These are phyloP conservation scores for Pontoporia blainvillei DNA, from an alignment of 2,113 vertebrate species.

Conservation along the genomic window DNA sequence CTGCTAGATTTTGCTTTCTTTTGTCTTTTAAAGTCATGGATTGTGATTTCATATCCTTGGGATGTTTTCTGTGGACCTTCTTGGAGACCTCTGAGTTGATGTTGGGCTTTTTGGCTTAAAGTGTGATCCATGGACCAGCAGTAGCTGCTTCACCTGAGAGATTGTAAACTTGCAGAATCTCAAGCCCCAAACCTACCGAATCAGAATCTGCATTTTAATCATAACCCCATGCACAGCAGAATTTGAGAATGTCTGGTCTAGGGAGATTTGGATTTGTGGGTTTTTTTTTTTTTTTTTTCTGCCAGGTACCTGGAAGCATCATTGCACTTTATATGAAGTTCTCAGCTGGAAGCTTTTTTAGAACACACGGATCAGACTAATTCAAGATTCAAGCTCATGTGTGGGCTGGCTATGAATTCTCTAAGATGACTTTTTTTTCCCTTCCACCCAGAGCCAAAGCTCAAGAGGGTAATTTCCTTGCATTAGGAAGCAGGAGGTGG, in stretches of 20 bases:
- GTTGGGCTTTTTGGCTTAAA: not conserved
- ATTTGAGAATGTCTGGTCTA: not conserved
- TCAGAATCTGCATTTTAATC: not conserved
- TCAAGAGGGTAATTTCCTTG: not conserved
- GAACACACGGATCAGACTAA: not conserved
- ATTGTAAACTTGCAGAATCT: not conserved
- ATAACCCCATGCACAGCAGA: not conserved
- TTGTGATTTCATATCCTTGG: not conserved
- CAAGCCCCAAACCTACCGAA: not conserved
- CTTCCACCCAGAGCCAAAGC: not conserved
- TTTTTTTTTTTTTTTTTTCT: not conserved
- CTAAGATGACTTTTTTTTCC: not conserved
- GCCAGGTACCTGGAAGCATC: not conserved
- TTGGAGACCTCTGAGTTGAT: not conserved
- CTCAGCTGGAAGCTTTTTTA: not conserved
- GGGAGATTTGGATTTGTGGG: too few relatives aligned
- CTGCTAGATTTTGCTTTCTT: not conserved
- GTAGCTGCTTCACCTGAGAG: not conserved
- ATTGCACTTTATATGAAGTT: not conserved
- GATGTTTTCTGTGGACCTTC: not conserved
- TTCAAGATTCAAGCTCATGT: not conserved
- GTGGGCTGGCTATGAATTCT: not conserved
- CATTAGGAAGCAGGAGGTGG: not conserved
- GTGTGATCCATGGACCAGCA: not conserved
- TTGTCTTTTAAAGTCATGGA: not conserved